Conservation (phyloP, 2,113 vertebrate species). For the Propithecus coquereli region DNA sequence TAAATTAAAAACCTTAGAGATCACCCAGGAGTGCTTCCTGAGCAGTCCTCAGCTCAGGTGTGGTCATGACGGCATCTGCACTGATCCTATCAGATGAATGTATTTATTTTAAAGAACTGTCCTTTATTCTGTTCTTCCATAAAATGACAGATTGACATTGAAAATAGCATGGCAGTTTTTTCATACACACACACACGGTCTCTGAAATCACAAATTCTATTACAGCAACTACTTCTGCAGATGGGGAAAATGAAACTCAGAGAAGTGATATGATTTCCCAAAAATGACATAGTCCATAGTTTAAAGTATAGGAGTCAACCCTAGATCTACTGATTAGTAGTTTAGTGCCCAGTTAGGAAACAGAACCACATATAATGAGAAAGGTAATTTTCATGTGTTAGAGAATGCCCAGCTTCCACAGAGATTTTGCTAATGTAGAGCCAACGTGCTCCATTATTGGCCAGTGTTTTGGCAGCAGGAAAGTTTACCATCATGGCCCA, state of each 20-base stretch:
- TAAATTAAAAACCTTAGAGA: neutral
- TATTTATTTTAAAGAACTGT: neutral
- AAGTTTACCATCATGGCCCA: neutral
- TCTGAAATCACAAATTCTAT: slow-evolving; percentile 29
- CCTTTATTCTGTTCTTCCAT: slow-evolving; percentile 4
- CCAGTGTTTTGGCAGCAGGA: neutral
- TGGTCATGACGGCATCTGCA: neutral
- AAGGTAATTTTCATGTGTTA: slow-evolving; percentile 29
- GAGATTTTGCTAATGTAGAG: neutral
- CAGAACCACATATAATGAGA: slow-evolving; percentile 12
- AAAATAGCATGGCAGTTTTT: neutral
- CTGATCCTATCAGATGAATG: neutral
- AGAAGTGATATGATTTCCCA: neutral
- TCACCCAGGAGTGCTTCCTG: neutral
- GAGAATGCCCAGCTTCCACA: neutral
- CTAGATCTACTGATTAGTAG: slow-evolving; percentile 2
- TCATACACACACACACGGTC: too few species aligned
- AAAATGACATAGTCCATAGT: slow-evolving; percentile 7
- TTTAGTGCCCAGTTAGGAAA: slow-evolving; percentile 4
- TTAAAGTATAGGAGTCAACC: slow-evolving; percentile 10
- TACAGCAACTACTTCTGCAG: neutral
- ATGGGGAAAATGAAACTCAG: slow-evolving; percentile 21
- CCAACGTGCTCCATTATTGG: neutral
- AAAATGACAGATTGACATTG: neutral
- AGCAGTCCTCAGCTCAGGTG: neutral